Evolutionary conservation across 2,113 vertebrate genomes (phyloP).

Genomic region (Bambusicola thoracicus): DNA sequence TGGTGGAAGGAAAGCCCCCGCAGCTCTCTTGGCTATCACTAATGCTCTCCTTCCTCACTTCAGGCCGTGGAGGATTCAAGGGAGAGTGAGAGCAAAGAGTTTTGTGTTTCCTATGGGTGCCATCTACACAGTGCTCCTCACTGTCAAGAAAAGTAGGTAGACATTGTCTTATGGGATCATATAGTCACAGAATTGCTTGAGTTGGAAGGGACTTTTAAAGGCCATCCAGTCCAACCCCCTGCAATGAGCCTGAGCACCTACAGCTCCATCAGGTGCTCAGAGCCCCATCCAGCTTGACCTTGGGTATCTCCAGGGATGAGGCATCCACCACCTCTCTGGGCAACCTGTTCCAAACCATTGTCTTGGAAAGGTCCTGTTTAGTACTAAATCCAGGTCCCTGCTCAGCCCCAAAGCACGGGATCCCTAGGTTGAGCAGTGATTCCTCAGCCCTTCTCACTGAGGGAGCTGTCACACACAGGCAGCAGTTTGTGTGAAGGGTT

Average conservation of each 20-base stretch:
- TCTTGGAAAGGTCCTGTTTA: not conserved
- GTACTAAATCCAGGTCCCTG: not conserved
- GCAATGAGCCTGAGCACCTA: too few relatives aligned
- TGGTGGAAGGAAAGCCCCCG: not conserved
- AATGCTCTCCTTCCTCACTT: not conserved
- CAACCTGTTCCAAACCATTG: not conserved
- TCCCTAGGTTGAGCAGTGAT: not conserved
- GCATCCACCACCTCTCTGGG: too few relatives aligned
- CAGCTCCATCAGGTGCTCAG: too few relatives aligned
- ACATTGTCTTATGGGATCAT: too few relatives aligned
- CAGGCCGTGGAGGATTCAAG: not conserved
- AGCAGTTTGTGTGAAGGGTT: not conserved
- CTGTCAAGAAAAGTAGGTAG: not conserved
- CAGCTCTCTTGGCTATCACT: not conserved
- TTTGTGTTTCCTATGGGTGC: not conserved
- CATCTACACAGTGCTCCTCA: too few relatives aligned
- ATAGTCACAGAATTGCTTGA: too few relatives aligned
- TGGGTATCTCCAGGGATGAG: too few relatives aligned
- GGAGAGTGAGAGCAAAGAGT: not conserved
- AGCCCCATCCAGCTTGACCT: too few relatives aligned
- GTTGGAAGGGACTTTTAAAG: too few relatives aligned
- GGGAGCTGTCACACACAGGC: too few relatives aligned
- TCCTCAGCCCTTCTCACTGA: not conserved
- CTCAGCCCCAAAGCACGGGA: too few relatives aligned
- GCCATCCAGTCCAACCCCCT: too few relatives aligned